Evolutionary conservation across 1,140 invertebrate genomes (phyloP), one percentile per base, ranked within the genome.

Genomic region (Mylabris phalerata): DNA sequence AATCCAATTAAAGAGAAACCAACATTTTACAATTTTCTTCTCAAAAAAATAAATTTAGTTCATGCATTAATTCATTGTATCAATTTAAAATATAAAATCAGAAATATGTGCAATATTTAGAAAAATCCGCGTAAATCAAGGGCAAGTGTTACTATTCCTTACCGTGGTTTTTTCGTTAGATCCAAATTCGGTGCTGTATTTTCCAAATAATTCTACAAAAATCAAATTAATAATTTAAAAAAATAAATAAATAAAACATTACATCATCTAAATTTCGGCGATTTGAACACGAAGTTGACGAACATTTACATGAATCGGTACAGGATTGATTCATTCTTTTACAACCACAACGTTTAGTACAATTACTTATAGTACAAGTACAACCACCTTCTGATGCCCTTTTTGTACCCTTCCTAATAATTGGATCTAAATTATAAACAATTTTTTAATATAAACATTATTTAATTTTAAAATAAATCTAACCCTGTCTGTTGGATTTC

Each of bases 381-480:
- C 51, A 54, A 2, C 51, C 51, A 39, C 51, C 51, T 10, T 45
- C 51, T 6, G 51, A 54, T 38, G 51, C 27, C 32, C 51, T 13
- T 32, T 54, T 54, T 9, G 25, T 48, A 10, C 10, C 11, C 7
- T 9, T 26, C 7, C 2, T 1, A 19, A 19, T 19, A 19, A 19
- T 10, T 27, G 24, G 0, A 50, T 50, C 27, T 11, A 11, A 25
- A 38, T 13, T 50, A 13, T 5, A 19, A 42, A 41, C 19, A 9
- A 5, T 10, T 19, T 27, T 5, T 32, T 38, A 39, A 13, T 50
- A 3, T 50, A 24, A 9, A n/a, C 26, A 4, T 25, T 11, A 10
- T 6, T 26, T 38, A 2, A 40, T 40, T 40, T 40, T 40, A 40
- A 40, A 40, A 40, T 7, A 40, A 40, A 40, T 40, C 1, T 6